These are phyloP conservation scores for Labeo calbasu DNA, from an alignment of 2,797 vertebrate genomes.

Conservation along the genomic window DNA sequence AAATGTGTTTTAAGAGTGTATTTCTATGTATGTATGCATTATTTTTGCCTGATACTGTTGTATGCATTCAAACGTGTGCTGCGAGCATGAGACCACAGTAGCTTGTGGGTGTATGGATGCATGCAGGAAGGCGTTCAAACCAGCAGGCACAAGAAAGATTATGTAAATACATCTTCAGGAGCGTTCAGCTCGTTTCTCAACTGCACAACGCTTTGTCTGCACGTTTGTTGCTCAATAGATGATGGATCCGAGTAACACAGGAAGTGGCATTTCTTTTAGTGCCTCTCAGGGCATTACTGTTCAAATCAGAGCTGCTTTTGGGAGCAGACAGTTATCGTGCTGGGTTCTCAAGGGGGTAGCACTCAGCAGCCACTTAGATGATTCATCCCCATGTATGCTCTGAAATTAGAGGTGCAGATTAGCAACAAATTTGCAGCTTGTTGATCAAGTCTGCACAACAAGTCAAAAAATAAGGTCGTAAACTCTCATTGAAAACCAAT, in stretches of 20 bases:
- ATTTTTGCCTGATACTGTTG: not conserved
- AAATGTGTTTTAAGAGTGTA: not conserved
- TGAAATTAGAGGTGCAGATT: slow-evolving; percentile 27
- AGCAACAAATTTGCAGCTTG: not conserved
- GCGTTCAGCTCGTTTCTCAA: slow-evolving; percentile 27
- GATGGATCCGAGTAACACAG: not conserved
- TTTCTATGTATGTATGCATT: not conserved
- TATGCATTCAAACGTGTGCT: not conserved
- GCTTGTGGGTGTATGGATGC: slow-evolving; percentile 42
- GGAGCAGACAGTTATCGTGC: slow-evolving; percentile 39
- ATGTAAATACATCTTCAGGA: slow-evolving; percentile 52
- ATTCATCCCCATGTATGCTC: slow-evolving; percentile 56
- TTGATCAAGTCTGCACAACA: slow-evolving; percentile 12
- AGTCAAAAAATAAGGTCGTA: not conserved
- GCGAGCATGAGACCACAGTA: not conserved
- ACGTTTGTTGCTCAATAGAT: slow-evolving; percentile 5
- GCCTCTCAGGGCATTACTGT: slow-evolving; percentile 16
- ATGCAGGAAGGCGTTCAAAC: slow-evolving; percentile 21
- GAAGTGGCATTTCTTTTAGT: slow-evolving; percentile 20
- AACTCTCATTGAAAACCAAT: not conserved
- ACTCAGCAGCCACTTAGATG: slow-evolving; percentile 62
- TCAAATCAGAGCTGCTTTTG: slow-evolving; percentile 20
- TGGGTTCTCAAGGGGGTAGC: slow-evolving; percentile 53
- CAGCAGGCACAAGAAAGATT: slow-evolving; percentile 37
- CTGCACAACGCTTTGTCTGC: not conserved